Conservation (phyloP, 2,113 vertebrate species). For the Amazona guildingii region DNA sequence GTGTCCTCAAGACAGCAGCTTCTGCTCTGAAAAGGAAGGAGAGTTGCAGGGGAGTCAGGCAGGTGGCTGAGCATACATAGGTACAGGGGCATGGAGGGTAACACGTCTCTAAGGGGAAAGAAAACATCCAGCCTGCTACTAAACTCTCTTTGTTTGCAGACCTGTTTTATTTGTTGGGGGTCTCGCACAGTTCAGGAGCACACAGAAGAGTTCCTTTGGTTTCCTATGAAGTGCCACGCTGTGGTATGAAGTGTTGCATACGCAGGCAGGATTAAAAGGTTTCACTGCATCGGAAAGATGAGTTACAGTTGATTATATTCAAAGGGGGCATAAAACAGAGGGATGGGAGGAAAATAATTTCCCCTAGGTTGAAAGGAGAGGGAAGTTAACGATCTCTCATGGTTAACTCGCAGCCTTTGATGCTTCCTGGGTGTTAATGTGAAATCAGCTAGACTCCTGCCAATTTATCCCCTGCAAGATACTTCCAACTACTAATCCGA, state of each 20-base stretch:
- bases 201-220: neutral
- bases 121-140: neutral
- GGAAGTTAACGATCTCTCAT: slow-evolving; percentile 8
- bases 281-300: neutral
- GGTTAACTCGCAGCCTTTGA: neutral
- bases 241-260: neutral
- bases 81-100: neutral
- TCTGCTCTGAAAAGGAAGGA: neutral
- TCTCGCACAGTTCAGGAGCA: neutral
- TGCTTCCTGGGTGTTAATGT: neutral
- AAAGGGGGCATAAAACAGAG: neutral
- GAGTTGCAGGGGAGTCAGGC: neutral
- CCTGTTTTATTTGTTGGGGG: slow-evolving; percentile 4
- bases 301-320: neutral
- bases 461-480: neutral
- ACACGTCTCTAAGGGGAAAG: neutral
- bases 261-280: neutral
- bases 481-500: neutral
- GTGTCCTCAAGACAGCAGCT: neutral
- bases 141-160: neutral
- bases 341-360: neutral
- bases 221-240: neutral
- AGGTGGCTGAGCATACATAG: neutral
- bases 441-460: neutral
- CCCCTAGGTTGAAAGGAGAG: neutral